Percentiles rank a stretch among this genome's conserved stretches.
Evolutionary conservation across 2,797 vertebrate species (phyloP).

Genomic region (Anisognathus igniventris): DNA sequence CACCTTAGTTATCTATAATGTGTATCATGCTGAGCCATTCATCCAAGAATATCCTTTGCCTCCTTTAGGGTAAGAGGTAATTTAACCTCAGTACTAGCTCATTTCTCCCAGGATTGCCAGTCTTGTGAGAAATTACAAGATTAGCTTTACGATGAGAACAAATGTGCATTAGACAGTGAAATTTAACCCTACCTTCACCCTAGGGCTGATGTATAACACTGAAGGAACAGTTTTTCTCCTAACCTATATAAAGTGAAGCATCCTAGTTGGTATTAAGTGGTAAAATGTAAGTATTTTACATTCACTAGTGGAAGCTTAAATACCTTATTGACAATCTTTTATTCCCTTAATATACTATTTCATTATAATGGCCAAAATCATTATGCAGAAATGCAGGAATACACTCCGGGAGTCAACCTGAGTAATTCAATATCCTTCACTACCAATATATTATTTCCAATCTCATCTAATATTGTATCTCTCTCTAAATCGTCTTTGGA

Average conservation of each 20-base stretch:
- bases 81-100: constrained; percentile 13
- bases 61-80: constrained; percentile 26
- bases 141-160: background rate
- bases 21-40: constrained; percentile 8
- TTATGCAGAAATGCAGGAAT: background rate
- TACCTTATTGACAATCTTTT: constrained; percentile 35
- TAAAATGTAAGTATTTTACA: background rate
- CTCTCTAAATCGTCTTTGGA: background rate
- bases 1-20: background rate
- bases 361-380: background rate
- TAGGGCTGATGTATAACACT: background rate
- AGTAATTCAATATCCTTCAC: constrained; percentile 7
- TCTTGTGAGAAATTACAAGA: constrained; percentile 33
- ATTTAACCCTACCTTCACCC: constrained; percentile 4
- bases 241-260: background rate
- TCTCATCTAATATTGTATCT: background rate
- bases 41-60: constrained; percentile 15
- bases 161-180: background rate
- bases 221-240: background rate
- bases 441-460: background rate
- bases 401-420: background rate
- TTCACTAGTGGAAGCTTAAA: constrained; percentile 1
- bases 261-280: background rate
- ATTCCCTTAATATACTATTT: constrained; percentile 2
- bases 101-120: constrained; percentile 20